Base-by-base conservation (phyloP, 2,113 vertebrate genomes). In the Misgurnus mizolepis region DNA sequence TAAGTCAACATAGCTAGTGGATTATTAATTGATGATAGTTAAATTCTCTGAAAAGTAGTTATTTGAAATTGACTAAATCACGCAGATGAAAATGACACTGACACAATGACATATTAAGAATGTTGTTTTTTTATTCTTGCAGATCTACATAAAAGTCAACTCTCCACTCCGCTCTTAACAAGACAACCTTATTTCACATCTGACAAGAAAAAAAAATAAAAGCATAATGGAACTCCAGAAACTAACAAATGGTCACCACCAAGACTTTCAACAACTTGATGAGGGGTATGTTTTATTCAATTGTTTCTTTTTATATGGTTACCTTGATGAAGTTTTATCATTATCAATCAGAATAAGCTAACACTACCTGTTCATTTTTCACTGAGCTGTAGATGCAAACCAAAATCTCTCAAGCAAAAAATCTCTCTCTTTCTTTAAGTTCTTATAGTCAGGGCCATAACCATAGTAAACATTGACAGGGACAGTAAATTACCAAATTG, bases 201-300 rank as follows among this genome's bases (percentile, higher is more conserved):
- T n/a, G 4, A 0, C 22, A 58, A 75, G 3, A 82, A 49, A 7
- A 53, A 43, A 47, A 74, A 14, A 61, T 7, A 4, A 58, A 22
- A 15, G 22, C 66, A 87, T 45, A 4, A 93, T 93, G 92, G 91
- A 93, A 65, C 82, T 92, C 62, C 88, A 92, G 79, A 93, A 93
- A 81, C 49, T 88, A 3, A 80, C 88, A 3, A 92, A 91, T 34
- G 90, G 90, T 9, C 82, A 82, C 53, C 87, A 86, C 75, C 84
- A 77, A 11, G 86, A 89, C 0, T 84, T 43, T 39, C 67, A 72
- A 3, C 34, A 87, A 43, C 45, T 86, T 79, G 91, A 92, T 34
- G 87, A 79, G 60, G 87, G 89, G 92, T 92, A 87, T 0, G 88
- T 85, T 40, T 68, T 34, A 7, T 10, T 60, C 8, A 65, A 17